phyloP scores from a whole-genome alignment of 2,797 vertebrate genomes.

The Rhinoraja longicauda region DNA sequence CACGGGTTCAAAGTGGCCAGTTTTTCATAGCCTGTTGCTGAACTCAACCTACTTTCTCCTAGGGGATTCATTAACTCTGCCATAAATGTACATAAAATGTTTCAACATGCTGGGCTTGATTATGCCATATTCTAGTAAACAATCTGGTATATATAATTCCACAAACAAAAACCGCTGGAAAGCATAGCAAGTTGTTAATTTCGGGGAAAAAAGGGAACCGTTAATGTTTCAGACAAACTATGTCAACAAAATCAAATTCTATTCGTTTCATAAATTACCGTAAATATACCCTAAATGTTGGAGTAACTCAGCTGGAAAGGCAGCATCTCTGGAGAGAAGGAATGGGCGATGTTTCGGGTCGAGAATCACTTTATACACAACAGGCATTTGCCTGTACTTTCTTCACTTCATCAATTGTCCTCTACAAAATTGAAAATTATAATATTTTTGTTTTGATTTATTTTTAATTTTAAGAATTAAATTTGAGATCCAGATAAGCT shows the following conservation, averaged over 20 bases:
- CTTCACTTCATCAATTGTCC: neutral
- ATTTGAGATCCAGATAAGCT: neutral
- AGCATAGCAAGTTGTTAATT: neutral
- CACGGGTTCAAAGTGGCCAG: neutral
- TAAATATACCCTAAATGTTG: too few species aligned
- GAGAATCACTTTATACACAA: neutral
- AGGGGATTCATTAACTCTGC: neutral
- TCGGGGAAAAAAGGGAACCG: neutral
- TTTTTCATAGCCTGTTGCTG: neutral
- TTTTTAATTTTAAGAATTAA: neutral
- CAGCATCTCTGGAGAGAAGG: too few species aligned
- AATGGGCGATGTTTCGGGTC: too few species aligned
- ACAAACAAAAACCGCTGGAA: neutral
- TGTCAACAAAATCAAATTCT: neutral
- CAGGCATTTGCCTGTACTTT: too few species aligned
- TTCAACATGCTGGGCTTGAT: neutral
- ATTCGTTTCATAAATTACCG: neutral
- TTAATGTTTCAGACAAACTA: neutral
- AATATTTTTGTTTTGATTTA: neutral
- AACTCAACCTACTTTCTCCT: conserved; percentile 13
- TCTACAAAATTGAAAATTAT: neutral
- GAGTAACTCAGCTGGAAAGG: too few species aligned
- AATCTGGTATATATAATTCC: neutral
- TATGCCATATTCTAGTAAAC: neutral
- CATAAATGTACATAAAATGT: neutral